Conservation (phyloP, 2,888 invertebrate genomes). For the Acanthosepion esculentum region DNA sequence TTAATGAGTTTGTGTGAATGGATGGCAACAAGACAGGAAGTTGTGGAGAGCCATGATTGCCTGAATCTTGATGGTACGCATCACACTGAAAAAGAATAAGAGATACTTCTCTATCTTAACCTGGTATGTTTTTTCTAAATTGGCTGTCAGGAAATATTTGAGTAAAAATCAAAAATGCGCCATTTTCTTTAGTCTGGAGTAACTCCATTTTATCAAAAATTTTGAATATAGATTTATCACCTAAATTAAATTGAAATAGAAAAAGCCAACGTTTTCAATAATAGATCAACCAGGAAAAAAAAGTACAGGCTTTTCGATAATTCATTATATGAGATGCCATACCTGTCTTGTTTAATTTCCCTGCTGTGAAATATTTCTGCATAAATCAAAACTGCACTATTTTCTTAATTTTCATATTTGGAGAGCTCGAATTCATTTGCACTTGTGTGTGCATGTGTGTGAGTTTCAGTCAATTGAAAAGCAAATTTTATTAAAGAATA, state of each 20-base stretch:
- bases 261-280: not conserved
- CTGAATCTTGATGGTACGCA: no score
- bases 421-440: not conserved
- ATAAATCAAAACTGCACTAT: not conserved
- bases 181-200: not conserved
- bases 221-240: constrained; percentile 21
- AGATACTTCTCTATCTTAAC: no score
- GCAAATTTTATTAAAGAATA: no score
- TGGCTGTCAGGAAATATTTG: not conserved
- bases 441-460: not conserved
- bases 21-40: no score
- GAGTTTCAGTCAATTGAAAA: not conserved
- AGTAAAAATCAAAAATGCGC: not conserved
- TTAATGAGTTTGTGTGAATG: no score
- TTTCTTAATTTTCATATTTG: not conserved
- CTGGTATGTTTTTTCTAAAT: not conserved
- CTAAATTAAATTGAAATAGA: not conserved
- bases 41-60: no score
- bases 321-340: constrained; percentile 22
- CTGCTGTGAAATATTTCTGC: constrained; percentile 15
- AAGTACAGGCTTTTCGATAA: not conserved
- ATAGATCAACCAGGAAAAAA: constrained; percentile 11
- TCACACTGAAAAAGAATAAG: no score
- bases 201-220: not conserved
- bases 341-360: constrained; percentile 33